A percentile compares a stretch with the other conserved stretches of the same genome.
These are phyloP conservation scores for Philopedon plagiatum DNA, from an alignment of 2,888 invertebrate genomes.

Conservation along the genomic window DNA sequence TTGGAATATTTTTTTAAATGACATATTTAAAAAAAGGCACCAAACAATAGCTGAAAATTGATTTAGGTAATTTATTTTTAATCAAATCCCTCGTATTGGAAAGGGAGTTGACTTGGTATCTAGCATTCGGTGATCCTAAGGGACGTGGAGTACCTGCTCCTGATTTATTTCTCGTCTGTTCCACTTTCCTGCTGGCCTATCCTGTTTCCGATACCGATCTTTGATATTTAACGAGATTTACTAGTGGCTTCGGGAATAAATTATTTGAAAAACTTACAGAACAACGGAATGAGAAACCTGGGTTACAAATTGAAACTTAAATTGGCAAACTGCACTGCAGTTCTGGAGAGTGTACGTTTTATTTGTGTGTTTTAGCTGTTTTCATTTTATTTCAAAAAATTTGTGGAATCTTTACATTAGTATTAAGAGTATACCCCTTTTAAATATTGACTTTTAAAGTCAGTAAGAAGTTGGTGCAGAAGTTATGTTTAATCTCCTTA, in stretches of 20 bases:
- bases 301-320: constrained; percentile 53
- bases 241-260: constrained; percentile 65
- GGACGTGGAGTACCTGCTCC: constrained; percentile 67
- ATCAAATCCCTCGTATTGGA: constrained; percentile 42
- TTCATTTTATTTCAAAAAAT: too few species aligned
- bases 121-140: constrained; percentile 61
- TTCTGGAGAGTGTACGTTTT: background rate
- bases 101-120: constrained; percentile 47
- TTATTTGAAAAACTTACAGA: constrained; percentile 61
- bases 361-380: too few species aligned
- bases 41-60: background rate
- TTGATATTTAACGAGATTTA: constrained; percentile 69
- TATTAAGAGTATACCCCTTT: background rate
- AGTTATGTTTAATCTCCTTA: constrained; percentile 21
- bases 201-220: constrained; percentile 66
- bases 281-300: constrained; percentile 39
- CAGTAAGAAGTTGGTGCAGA: constrained; percentile 6
- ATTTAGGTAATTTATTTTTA: constrained; percentile 42
- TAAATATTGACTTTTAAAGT: constrained; percentile 23
- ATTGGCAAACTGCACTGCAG: constrained; percentile 30
- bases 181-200: constrained; percentile 67
- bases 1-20: too few species aligned
- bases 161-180: constrained; percentile 69
- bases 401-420: background rate
- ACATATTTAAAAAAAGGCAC: background rate